phyloP scores from a whole-genome alignment of 1,140 invertebrate species.

The Drosophila mayri region DNA sequence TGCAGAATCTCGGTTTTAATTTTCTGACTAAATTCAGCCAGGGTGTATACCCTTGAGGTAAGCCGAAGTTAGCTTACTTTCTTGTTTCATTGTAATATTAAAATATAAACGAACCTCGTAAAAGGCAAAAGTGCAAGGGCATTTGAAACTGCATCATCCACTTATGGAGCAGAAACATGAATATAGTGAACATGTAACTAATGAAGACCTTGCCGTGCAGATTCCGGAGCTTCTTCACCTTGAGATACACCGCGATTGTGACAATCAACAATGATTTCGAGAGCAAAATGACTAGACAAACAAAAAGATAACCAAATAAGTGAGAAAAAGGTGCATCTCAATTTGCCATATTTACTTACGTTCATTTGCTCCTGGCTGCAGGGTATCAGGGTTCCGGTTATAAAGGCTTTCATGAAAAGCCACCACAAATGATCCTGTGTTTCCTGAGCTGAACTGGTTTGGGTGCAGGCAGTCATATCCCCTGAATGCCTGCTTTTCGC shows the following conservation, averaged over 20 bases:
- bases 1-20: too few relatives aligned
- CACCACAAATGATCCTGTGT: not conserved
- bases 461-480: constrained; percentile 1
- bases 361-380: not conserved
- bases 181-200: not conserved
- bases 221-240: not conserved
- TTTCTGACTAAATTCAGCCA: too few relatives aligned
- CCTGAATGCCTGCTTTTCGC: not conserved
- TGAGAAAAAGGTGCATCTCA: not conserved
- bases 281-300: not conserved
- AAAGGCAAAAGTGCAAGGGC: not conserved
- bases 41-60: too few relatives aligned
- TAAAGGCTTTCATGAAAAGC: not conserved
- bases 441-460: not conserved
- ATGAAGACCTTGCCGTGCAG: not conserved
- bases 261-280: not conserved
- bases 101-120: too few relatives aligned
- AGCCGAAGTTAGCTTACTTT: too few relatives aligned
- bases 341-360: not conserved
- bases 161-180: not conserved
- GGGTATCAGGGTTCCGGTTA: not conserved
- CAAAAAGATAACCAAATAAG: not conserved
- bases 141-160: not conserved
- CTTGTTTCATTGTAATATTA: too few relatives aligned
- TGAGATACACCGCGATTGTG: not conserved